Conservation (phyloP, 2,888 invertebrate genomes). For the Pristionchus japonicus region DNA sequence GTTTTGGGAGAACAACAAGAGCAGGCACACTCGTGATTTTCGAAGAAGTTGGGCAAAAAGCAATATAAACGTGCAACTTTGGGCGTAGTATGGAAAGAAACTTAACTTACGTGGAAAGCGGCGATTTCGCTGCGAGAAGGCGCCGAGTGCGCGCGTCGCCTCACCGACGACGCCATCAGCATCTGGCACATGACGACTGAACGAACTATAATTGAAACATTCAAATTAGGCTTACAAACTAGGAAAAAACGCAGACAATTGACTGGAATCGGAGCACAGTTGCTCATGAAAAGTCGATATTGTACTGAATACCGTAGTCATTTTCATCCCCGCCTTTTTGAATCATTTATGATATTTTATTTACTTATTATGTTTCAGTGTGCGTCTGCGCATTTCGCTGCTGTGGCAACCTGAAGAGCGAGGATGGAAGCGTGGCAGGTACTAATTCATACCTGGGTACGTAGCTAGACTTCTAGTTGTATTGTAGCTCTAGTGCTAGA, state of each 20-base stretch:
- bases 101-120: too few relatives aligned
- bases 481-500: not conserved
- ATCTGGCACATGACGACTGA: not conserved
- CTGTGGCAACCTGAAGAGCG: slow-evolving; percentile 69
- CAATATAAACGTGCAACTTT: not conserved
- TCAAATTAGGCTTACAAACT: not conserved
- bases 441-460: slow-evolving; percentile 24
- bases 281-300: not conserved
- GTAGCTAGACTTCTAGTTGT: too few relatives aligned
- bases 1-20: not conserved
- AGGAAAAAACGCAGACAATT: not conserved
- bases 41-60: not conserved
- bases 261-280: not conserved
- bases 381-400: slow-evolving; percentile 75
- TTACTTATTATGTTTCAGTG: slow-evolving; percentile 58
- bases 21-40: not conserved
- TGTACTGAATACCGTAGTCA: not conserved
- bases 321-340: not conserved
- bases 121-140: not conserved
- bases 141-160: not conserved
- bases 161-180: not conserved
- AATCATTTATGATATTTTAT: not conserved
- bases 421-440: slow-evolving; percentile 55
- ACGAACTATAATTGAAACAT: not conserved
- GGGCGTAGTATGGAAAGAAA: too few relatives aligned